These are phyloP conservation scores for Dermatemys mawii DNA, from an alignment of 2,113 vertebrate genomes.

Conservation along the genomic window DNA sequence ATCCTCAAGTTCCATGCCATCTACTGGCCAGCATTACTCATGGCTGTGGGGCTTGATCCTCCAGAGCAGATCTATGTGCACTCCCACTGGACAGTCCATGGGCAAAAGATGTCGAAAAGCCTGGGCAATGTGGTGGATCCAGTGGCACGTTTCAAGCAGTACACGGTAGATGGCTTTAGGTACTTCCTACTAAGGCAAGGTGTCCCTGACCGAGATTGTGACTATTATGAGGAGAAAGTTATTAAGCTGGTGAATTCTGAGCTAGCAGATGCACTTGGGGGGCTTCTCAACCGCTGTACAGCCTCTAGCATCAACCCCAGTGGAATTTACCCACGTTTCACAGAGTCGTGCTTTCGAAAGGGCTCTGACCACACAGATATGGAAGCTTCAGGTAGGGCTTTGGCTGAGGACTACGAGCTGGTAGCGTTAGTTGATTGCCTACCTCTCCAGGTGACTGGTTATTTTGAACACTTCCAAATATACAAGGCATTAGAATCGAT, in stretches of 20 bases:
- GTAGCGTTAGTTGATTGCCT: constrained; percentile 79
- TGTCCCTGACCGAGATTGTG: constrained; percentile 89
- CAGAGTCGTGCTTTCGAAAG: constrained; percentile 80
- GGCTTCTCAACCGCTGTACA: constrained; percentile 92
- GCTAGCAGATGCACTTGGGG: constrained; percentile 91
- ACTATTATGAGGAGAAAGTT: constrained; percentile 90
- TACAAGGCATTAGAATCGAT: constrained; percentile 93
- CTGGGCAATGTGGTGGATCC: constrained; percentile 93
- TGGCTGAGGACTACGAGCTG: constrained; percentile 85
- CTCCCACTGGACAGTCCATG: constrained; percentile 93
- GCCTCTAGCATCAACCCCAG: constrained; percentile 87
- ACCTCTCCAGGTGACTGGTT: constrained; percentile 77
- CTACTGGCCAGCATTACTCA: constrained; percentile 95
- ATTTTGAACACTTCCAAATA: constrained; percentile 84
- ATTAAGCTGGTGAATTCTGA: constrained; percentile 89
- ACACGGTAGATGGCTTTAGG: constrained; percentile 89
- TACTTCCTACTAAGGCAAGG: constrained; percentile 96
- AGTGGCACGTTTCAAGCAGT: constrained; percentile 71
- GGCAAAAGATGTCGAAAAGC: constrained; percentile 99
- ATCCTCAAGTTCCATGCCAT: constrained; percentile 95
- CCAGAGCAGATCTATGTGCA: constrained; percentile 89
- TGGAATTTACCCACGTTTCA: constrained; percentile 86
- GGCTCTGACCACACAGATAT: background rate
- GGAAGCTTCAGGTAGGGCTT: constrained; percentile 50
- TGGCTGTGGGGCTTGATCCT: constrained; percentile 86